Conservation (phyloP, 64 coral and sea anemone species). For the Actinia tenebrosa region DNA sequence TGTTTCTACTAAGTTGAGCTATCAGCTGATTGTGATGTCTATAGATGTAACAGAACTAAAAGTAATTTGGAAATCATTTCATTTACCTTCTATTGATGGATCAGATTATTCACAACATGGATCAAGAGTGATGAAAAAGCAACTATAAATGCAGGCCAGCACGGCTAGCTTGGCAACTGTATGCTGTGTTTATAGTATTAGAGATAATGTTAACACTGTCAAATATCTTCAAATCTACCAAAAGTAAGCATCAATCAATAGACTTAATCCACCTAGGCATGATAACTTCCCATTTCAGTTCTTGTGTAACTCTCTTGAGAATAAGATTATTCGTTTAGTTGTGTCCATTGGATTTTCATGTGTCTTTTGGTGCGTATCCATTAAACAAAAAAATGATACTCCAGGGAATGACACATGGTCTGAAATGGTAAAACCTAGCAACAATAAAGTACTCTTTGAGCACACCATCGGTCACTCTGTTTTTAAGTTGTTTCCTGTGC, state of each 20-base stretch:
- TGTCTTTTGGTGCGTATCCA: no score
- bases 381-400: no score
- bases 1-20: neutral
- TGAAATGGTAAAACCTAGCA: neutral
- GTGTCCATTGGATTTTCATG: no score
- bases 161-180: slow-evolving; percentile 91
- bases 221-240: slow-evolving; percentile 6
- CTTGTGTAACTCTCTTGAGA: no score
- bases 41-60: neutral
- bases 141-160: slow-evolving; percentile 93
- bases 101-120: slow-evolving; percentile 76
- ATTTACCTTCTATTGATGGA: slow-evolving; percentile 79
- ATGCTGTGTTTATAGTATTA: slow-evolving; percentile 96
- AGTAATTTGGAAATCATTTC: slow-evolving; percentile 9
- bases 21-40: neutral
- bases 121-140: slow-evolving; percentile 68
- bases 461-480: neutral
- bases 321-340: no score
- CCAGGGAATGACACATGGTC: no score
- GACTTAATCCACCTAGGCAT: neutral
- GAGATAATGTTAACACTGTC: slow-evolving; percentile 54
- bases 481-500: neutral
- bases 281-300: no score
- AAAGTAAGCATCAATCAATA: neutral
- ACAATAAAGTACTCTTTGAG: neutral